These are phyloP conservation scores for Drosophila austrosaltans DNA, from an alignment of 2,888 invertebrate genomes.

Conservation along the genomic window DNA sequence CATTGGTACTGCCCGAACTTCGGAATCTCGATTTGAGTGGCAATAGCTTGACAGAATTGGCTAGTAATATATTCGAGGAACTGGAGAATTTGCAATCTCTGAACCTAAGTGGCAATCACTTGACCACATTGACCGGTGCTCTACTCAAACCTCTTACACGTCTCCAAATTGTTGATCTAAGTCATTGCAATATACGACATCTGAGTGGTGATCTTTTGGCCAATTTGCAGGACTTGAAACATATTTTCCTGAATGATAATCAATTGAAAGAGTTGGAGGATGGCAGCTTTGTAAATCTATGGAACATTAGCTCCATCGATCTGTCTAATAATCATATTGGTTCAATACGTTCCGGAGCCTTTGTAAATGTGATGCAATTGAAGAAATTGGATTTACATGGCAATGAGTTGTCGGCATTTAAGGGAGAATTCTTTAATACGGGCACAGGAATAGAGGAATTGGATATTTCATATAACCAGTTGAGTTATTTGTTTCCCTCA, in stretches of 20 bases:
- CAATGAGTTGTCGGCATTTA: slow-evolving; percentile 91
- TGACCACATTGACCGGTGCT: slow-evolving; percentile 86
- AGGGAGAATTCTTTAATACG: slow-evolving; percentile 93
- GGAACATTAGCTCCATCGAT: slow-evolving; percentile 90
- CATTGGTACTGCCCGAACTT: slow-evolving; percentile 87
- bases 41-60: slow-evolving; percentile 90
- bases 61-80: slow-evolving; percentile 87
- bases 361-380: slow-evolving; percentile 90
- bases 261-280: slow-evolving; percentile 90
- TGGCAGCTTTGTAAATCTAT: slow-evolving; percentile 90
- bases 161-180: slow-evolving; percentile 89
- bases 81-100: slow-evolving; percentile 88
- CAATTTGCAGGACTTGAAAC: slow-evolving; percentile 87
- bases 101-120: slow-evolving; percentile 90
- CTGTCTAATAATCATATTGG: slow-evolving; percentile 91
- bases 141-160: slow-evolving; percentile 89
- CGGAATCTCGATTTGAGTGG: slow-evolving; percentile 90
- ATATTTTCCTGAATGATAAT: slow-evolving; percentile 89
- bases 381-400: slow-evolving; percentile 89
- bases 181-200: slow-evolving; percentile 89
- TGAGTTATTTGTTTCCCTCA: slow-evolving; percentile 92
- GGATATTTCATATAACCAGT: slow-evolving; percentile 91
- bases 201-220: slow-evolving; percentile 89
- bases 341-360: slow-evolving; percentile 89
- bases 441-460: slow-evolving; percentile 91